These are phyloP conservation scores for Macheiramphus alcinus DNA, from an alignment of 2,113 vertebrate genomes.

Conservation along the genomic window DNA sequence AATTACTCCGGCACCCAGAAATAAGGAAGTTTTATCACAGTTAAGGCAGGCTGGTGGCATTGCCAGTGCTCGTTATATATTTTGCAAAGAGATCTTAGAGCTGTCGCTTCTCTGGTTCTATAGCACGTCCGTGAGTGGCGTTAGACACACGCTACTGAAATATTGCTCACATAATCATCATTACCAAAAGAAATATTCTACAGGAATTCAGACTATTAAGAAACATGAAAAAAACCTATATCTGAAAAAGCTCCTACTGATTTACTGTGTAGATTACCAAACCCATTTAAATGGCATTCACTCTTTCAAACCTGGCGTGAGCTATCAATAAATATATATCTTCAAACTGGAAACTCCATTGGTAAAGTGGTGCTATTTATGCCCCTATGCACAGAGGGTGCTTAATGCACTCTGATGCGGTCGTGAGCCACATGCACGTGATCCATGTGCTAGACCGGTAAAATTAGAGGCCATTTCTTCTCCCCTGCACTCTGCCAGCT, in stretches of 20 bases:
- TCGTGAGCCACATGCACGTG: background rate
- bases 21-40: background rate
- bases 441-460: background rate
- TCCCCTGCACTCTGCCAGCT: background rate
- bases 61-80: background rate
- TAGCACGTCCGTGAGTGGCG: background rate
- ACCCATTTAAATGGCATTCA: background rate
- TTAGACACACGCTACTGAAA: background rate
- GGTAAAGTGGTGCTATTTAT: background rate
- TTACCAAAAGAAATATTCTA: background rate
- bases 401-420: background rate
- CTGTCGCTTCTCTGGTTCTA: background rate
- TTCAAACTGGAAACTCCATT: background rate
- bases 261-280: background rate
- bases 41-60: background rate
- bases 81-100: background rate
- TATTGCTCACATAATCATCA: background rate
- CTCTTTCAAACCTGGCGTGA: background rate
- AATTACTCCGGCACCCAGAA: background rate
- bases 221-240: background rate
- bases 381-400: background rate
- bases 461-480: background rate
- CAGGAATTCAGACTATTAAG: background rate
- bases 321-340: background rate
- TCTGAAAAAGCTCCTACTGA: background rate